These are phyloP conservation scores for Coelogynopora nodosa DNA, from an alignment of 2,888 invertebrate genomes.

Conservation along the genomic window DNA sequence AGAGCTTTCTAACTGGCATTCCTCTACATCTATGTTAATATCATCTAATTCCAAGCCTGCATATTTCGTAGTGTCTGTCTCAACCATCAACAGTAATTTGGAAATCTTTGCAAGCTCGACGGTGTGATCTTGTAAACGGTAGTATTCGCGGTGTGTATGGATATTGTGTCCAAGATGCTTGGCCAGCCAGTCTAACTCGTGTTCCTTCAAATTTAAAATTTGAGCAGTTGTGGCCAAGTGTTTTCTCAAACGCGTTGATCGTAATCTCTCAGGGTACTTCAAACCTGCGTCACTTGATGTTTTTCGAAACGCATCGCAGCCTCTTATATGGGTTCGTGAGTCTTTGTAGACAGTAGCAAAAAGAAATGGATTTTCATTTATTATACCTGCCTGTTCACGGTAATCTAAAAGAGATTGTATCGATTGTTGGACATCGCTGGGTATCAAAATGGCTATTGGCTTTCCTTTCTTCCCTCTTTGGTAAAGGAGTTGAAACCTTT, in stretches of 20 bases:
- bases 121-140: neutral
- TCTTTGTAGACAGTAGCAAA: neutral
- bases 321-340: neutral
- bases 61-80: neutral
- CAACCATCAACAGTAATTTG: neutral
- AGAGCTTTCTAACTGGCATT: too few species aligned
- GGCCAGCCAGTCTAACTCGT: neutral
- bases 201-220: neutral
- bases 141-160: neutral
- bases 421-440: neutral
- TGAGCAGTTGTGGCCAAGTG: neutral
- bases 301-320: neutral
- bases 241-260: neutral
- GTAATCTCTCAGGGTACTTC: neutral
- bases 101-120: neutral
- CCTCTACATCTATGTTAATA: neutral
- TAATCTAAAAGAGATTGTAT: neutral
- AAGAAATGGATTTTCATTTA: neutral
- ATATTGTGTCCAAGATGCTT: neutral
- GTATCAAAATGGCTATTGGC: neutral
- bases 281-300: neutral
- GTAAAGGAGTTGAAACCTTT: neutral
- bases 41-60: neutral
- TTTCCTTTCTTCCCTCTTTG: neutral
- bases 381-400: neutral